phyloP scores from a whole-genome alignment of 2,797 vertebrate species.

The Tokudaia muenninki region DNA sequence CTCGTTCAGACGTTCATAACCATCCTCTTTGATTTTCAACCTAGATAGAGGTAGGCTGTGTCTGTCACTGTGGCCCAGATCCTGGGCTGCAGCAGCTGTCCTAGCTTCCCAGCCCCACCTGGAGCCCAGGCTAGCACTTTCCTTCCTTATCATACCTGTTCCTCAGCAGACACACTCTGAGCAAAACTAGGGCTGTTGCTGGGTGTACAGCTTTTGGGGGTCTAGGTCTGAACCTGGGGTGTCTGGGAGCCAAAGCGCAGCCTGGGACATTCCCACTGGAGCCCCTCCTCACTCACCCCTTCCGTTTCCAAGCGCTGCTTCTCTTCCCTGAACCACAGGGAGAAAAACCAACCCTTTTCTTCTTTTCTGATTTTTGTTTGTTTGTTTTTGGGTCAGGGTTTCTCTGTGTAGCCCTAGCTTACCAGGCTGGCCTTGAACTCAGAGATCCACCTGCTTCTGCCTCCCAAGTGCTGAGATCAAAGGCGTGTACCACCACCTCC shows the following conservation, averaged over 20 bases:
- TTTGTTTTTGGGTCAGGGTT: not conserved
- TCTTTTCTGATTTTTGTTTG: no score
- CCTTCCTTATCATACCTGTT: not conserved
- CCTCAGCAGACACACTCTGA: not conserved
- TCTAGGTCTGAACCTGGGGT: not conserved
- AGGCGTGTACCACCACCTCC: not conserved
- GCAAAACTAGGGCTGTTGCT: not conserved
- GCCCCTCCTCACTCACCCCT: not conserved
- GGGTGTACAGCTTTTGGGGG: not conserved
- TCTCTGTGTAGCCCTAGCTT: not conserved
- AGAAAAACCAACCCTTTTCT: not conserved
- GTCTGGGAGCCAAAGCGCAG: not conserved
- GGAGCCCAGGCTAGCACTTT: not conserved
- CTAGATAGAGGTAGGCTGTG: not conserved
- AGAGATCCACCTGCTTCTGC: not conserved
- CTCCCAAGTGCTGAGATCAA: not conserved
- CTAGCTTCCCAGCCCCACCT: not conserved
- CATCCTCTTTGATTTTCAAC: not conserved
- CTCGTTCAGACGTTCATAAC: not conserved
- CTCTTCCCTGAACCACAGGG: rapidly evolving
- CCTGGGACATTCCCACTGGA: not conserved
- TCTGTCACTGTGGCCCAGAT: not conserved
- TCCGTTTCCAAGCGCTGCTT: not conserved
- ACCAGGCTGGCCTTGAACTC: not conserved
- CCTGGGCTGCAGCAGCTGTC: no score